A percentile compares a stretch with the other conserved stretches of the same genome.
Conservation (phyloP, 2,888 invertebrate genomes). For the Pollenia angustigena region DNA sequence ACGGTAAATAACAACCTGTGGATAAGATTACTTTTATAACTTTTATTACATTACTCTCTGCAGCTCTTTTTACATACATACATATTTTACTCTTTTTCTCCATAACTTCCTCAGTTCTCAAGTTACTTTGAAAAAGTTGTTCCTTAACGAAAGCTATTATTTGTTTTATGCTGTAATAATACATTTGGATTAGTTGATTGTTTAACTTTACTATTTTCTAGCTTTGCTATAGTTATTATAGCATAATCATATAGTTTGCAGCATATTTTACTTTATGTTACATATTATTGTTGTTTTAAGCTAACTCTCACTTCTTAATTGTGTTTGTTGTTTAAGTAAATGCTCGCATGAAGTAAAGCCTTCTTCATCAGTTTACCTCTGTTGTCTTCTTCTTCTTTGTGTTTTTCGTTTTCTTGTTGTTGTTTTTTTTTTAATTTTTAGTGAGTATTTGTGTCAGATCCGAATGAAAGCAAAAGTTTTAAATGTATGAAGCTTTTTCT, state of each 20-base stretch:
- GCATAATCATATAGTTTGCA: neutral
- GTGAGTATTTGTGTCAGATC: conserved; percentile 66
- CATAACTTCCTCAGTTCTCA: conserved; percentile 43
- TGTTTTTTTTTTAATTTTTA: conserved; percentile 21
- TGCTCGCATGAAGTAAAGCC: conserved; percentile 16
- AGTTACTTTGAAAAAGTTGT: conserved; percentile 34
- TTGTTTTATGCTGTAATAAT: conserved; percentile 67
- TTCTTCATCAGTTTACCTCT: conserved; percentile 53
- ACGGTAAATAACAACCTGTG: conserved; percentile 64
- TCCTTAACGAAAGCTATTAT: conserved; percentile 50
- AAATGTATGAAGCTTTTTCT: neutral
- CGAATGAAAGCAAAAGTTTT: conserved; percentile 72
- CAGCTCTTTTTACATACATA: neutral
- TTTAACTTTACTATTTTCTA: conserved; percentile 30
- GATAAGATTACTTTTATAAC: conserved; percentile 55
- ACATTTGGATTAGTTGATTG: conserved; percentile 24
- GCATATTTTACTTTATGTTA: neutral
- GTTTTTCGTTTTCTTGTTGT: conserved; percentile 36
- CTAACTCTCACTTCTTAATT: conserved; percentile 64
- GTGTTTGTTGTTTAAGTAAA: conserved; percentile 8
- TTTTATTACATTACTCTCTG: conserved; percentile 26
- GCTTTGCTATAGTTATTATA: conserved; percentile 9
- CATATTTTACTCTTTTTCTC: conserved; percentile 17
- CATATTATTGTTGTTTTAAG: neutral
- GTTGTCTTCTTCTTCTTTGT: neutral